A percentile compares a stretch with the other conserved stretches of the same genome.
These are phyloP conservation scores for Xestia ashworthii DNA, from an alignment of 2,888 invertebrate species.

Conservation along the genomic window DNA sequence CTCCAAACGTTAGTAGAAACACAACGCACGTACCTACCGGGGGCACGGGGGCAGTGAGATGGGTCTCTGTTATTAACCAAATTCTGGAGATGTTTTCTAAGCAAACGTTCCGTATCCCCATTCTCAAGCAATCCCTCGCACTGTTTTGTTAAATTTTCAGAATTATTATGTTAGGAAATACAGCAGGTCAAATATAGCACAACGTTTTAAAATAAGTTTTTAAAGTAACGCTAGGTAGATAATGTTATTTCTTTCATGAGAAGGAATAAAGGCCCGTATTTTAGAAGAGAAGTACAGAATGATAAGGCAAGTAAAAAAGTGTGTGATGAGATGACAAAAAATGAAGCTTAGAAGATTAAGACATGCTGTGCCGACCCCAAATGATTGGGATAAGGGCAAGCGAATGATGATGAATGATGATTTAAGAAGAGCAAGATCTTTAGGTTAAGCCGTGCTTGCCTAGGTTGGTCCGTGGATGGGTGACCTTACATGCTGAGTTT, in stretches of 20 bases:
- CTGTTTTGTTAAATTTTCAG: conserved; percentile 30
- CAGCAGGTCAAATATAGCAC: not conserved
- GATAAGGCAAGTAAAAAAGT: no score
- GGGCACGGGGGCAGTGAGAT: conserved; percentile 34
- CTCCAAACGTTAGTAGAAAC: conserved; percentile 31
- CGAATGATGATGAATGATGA: no score
- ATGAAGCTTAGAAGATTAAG: no score
- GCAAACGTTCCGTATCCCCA: conserved; percentile 47
- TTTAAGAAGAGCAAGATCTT: no score
- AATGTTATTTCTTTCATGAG: not conserved
- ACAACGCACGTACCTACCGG: conserved; percentile 33
- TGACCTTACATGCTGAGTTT: no score
- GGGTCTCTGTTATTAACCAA: conserved; percentile 59
- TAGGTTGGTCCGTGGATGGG: no score
- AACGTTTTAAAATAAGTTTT: not conserved
- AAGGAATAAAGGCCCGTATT: not conserved
- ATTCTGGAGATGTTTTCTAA: conserved; percentile 61
- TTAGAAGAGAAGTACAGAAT: no score
- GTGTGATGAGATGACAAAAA: no score
- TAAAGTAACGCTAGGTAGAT: not conserved
- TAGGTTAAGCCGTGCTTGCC: no score
- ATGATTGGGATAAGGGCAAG: no score
- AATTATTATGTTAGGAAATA: not conserved
- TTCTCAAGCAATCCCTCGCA: conserved; percentile 42
- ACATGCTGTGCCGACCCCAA: no score